A percentile compares a stretch with the other conserved stretches of the same genome.
phyloP scores from a whole-genome alignment of 2,797 vertebrate species.

The Clarias pachynema region DNA sequence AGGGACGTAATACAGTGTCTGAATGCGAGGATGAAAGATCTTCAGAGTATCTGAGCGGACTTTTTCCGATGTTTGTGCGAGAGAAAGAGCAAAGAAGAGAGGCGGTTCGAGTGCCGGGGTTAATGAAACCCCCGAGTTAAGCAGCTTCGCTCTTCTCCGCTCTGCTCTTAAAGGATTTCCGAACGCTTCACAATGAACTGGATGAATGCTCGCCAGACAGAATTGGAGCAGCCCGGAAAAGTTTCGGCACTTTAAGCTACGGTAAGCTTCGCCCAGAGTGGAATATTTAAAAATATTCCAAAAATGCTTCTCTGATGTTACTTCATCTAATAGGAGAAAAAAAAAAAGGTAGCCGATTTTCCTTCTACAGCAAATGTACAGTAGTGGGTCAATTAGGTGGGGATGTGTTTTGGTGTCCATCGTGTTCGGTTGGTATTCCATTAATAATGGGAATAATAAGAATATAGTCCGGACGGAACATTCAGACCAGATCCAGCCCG shows the following conservation, averaged over 20 bases:
- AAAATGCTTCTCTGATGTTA: slow-evolving; percentile 44
- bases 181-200: slow-evolving; percentile 37
- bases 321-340: not conserved
- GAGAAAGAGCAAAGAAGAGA: slow-evolving; percentile 33
- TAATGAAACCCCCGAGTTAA: slow-evolving; percentile 38
- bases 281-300: slow-evolving; percentile 42
- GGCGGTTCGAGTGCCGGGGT: slow-evolving; percentile 10
- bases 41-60: not conserved
- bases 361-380: not conserved
- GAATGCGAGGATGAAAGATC: not conserved
- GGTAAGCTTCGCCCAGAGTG: slow-evolving; percentile 51
- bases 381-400: not conserved
- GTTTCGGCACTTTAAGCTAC: slow-evolving; percentile 71
- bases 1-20: slow-evolving; percentile 68
- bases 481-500: no score
- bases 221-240: slow-evolving; percentile 77
- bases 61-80: not conserved
- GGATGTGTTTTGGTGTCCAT: not conserved
- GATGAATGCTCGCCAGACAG: slow-evolving; percentile 65
- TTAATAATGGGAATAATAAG: no score
- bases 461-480: no score
- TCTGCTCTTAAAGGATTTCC: slow-evolving; percentile 53
- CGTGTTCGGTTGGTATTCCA: not conserved
- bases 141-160: slow-evolving; percentile 36
- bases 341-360: not conserved